Evolutionary conservation across 1,140 invertebrate species (phyloP).

Genomic region (Pseudomyrmex sp.): DNA sequence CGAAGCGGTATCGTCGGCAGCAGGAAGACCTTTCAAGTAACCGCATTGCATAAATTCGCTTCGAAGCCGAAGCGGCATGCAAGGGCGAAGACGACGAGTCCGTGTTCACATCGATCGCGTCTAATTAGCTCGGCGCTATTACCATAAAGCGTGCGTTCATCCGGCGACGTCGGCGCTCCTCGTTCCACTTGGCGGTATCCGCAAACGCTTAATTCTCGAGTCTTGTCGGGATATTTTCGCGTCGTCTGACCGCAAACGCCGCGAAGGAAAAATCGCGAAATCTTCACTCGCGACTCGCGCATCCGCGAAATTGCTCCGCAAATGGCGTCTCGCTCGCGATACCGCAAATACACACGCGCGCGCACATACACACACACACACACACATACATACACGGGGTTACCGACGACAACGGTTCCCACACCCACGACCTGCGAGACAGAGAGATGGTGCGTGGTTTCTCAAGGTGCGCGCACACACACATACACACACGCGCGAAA

Average conservation of each 20-base stretch:
- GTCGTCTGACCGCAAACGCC: not conserved
- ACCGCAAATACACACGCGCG: not conserved
- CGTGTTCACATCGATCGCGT: slow-evolving; percentile 36
- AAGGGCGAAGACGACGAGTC: slow-evolving; percentile 24
- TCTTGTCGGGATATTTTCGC: not conserved
- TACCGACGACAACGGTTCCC: slow-evolving; percentile 62
- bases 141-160: slow-evolving; percentile 18
- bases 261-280: slow-evolving; percentile 24
- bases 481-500: not conserved
- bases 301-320: slow-evolving; percentile 35
- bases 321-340: slow-evolving; percentile 35
- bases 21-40: slow-evolving; percentile 21
- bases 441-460: slow-evolving; percentile 39
- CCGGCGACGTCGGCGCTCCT: not conserved
- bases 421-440: slow-evolving; percentile 65
- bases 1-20: slow-evolving; percentile 24
- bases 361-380: too few relatives aligned
- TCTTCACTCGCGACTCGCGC: not conserved
- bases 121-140: slow-evolving; percentile 41
- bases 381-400: too few relatives aligned
- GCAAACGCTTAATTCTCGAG: not conserved
- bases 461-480: slow-evolving; percentile 48
- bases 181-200: not conserved
- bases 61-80: slow-evolving; percentile 9
- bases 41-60: slow-evolving; percentile 42